Conservation (phyloP, 2,888 invertebrate species). For the Therioaphis trifolii region DNA sequence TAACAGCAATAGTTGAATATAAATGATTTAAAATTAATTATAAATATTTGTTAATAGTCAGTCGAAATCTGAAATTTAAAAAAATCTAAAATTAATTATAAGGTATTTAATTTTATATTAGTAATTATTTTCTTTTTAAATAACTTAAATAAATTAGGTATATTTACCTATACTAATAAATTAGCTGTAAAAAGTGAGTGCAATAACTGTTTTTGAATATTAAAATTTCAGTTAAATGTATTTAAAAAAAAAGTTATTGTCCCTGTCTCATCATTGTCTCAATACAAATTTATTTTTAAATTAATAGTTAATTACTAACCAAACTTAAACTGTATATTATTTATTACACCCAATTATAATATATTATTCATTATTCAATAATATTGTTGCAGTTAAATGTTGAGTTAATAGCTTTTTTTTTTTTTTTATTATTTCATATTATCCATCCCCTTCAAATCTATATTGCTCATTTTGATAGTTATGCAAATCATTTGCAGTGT, state of each 20-base stretch:
- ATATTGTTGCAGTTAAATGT: slow-evolving; percentile 2
- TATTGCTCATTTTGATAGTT: slow-evolving; percentile 10
- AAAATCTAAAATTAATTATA: neutral
- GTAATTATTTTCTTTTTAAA: neutral
- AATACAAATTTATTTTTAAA: neutral
- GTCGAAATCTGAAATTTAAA: neutral
- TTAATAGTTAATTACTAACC: neutral
- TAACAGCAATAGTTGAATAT: neutral
- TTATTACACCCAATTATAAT: neutral
- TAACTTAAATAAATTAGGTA: too few relatives aligned
- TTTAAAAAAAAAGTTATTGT: neutral
- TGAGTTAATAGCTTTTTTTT: slow-evolving; percentile 26
- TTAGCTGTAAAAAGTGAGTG: neutral
- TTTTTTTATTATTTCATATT: neutral
- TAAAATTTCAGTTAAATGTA: neutral
- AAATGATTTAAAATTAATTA: slow-evolving; percentile 5
- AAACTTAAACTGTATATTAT: neutral
- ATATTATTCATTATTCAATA: neutral
- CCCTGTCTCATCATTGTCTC: neutral
- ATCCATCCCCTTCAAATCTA: neutral
- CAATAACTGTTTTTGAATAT: neutral
- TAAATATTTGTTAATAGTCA: slow-evolving; percentile 4
- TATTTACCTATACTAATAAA: neutral
- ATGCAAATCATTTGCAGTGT: neutral
- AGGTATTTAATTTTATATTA: neutral